Conservation (phyloP, 92 coral and sea anemone species). For the Scolanthus callimorphus region DNA sequence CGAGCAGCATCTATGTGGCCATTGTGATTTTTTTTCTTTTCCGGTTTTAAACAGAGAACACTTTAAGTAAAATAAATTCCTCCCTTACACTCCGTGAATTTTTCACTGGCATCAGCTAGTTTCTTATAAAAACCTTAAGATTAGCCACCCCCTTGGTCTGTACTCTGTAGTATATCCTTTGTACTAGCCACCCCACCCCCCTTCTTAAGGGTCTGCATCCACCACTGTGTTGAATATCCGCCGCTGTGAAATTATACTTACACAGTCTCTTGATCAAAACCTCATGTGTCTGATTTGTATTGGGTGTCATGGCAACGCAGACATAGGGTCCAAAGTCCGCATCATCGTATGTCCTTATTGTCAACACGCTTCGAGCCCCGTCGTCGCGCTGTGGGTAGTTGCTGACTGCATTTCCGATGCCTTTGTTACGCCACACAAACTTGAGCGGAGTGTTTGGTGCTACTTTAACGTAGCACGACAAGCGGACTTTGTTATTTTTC, state of each 20-base stretch:
- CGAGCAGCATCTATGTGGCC: too few species aligned
- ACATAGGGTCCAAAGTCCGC: conserved; percentile 45
- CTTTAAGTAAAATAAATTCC: too few species aligned
- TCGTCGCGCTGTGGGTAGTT: conserved; percentile 5
- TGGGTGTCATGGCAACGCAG: conserved; percentile 39
- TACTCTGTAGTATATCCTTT: too few species aligned
- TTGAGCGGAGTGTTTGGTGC: background rate
- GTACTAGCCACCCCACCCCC: too few species aligned
- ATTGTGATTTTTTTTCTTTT: too few species aligned
- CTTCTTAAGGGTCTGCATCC: too few species aligned
- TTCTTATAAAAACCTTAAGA: too few species aligned
- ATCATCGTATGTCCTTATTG: conserved; percentile 17
- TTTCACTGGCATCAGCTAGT: too few species aligned
- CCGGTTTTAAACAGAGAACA: too few species aligned
- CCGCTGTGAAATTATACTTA: conserved; percentile 13
- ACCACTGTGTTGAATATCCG: too few species aligned
- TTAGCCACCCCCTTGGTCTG: too few species aligned
- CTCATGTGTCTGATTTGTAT: conserved; percentile 28
- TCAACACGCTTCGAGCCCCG: conserved; percentile 5
- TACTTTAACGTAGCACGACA: conserved; percentile 15
- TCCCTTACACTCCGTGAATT: too few species aligned
- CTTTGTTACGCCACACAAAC: conserved; percentile 25
- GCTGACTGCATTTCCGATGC: conserved; percentile 9
- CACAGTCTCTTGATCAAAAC: conserved; percentile 44
- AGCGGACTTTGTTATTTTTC: conserved; percentile 24